Base-by-base conservation (phyloP, 1,140 invertebrate species). In the Megalopta genalis region DNA sequence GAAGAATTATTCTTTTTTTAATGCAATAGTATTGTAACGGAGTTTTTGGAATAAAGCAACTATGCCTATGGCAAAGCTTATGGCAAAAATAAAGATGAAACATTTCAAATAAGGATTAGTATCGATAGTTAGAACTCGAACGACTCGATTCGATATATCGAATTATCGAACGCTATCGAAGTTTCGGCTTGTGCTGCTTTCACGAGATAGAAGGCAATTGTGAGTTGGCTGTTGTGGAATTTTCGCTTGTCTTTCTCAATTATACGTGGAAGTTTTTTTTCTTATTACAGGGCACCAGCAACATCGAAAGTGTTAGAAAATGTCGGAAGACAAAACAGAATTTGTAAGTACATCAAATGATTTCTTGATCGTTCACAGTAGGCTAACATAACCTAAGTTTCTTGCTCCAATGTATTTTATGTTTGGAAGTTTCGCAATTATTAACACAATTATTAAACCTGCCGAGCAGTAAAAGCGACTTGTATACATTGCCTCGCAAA, bases 321-420 rank as follows among this genome's bases (percentile, higher is more conserved):
- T 90, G 88, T 67, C 86, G 6, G 88, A 89, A n/a, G 87, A 89
- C 39, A 90, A 88, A 76, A 86, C 84, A n/a, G 88, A 89, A 77
- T 88, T 90, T 62, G 88, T 90, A 85, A 89, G 89, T 90, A 74
- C 9, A 12, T 52, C 54, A 3, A 1, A 16, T 7, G 57, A 69
- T 62, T 37, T 68, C 12, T 6, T 39, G 8, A 66, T 32, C 21
- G 23, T n/a, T n/a, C 18, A 1, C 8, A 49, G 25, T 16, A 14
- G 12, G 37, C 52, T 3, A 7, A 66, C 42, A 49, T 83, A 88
- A 88, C 87, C 84, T 87, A 59, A 82, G 46, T 63, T 73, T 69
- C 16, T 21, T 52, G 5, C 54, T 27, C 0, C 3, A 63, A 21
- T 37, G 23, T 32, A 39, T 21, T 14, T n/a, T 46, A 0, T n/a